Percentiles rank a stretch among this genome's conserved stretches.
These are phyloP conservation scores for Drosophila helvetica DNA, from an alignment of 2,888 invertebrate genomes.

Conservation along the genomic window DNA sequence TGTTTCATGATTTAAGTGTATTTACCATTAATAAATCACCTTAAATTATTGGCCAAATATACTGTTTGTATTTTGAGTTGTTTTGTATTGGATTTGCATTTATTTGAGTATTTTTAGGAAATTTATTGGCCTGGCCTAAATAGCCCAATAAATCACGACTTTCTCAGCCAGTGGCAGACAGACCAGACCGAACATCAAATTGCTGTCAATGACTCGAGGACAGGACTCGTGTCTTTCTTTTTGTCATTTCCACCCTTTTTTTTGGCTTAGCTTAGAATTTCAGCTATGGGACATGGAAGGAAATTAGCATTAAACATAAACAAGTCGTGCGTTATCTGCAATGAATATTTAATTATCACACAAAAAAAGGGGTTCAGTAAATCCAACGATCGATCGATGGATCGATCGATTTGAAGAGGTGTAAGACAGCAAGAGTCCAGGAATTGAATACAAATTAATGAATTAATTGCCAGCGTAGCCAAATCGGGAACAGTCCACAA, in stretches of 20 bases:
- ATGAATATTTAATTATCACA: constrained; percentile 66
- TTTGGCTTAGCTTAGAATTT: constrained; percentile 71
- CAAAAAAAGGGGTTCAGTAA: constrained; percentile 22
- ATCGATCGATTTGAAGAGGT: constrained; percentile 49
- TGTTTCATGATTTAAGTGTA: background rate
- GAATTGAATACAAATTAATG: constrained; percentile 60
- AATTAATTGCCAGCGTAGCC: constrained; percentile 33
- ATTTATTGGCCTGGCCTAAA: constrained; percentile 25
- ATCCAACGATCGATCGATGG: background rate
- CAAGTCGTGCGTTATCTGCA: constrained; percentile 65
- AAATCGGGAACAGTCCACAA: background rate
- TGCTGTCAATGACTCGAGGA: constrained; percentile 66
- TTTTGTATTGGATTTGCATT: background rate
- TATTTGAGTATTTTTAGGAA: background rate
- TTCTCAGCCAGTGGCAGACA: constrained; percentile 19
- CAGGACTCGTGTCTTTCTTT: constrained; percentile 71
- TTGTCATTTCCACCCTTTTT: constrained; percentile 6
- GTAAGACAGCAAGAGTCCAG: constrained; percentile 44
- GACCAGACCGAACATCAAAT: constrained; percentile 41
- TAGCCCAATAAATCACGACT: constrained; percentile 34
- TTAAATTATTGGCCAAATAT: background rate
- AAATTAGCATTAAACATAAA: constrained; percentile 69
- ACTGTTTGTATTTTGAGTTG: background rate
- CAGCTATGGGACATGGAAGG: constrained; percentile 56
- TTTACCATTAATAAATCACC: too few species aligned